Percentiles rank a stretch among this genome's conserved stretches.
Evolutionary conservation across 2,113 vertebrate species (phyloP).

Genomic region (Rhodinocichla rosea): DNA sequence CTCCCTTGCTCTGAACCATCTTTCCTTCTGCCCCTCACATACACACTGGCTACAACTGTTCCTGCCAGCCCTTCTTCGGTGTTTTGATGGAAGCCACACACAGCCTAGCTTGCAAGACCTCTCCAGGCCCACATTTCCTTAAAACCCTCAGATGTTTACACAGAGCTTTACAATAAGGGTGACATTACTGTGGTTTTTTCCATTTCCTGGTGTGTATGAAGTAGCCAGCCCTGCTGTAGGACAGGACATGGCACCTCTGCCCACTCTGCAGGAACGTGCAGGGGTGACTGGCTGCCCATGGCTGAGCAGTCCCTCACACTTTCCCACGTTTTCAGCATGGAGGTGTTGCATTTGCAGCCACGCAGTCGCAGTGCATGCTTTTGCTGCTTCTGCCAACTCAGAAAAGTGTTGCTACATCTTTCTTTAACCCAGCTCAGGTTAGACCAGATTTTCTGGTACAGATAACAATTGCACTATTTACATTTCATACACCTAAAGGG

Average conservation of each 20-base stretch:
- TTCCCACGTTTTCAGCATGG: neutral
- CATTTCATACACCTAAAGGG: conserved; percentile 2
- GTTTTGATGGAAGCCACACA: neutral
- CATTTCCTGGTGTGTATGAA: neutral
- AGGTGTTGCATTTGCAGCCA: neutral
- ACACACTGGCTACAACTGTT: neutral
- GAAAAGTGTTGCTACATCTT: neutral
- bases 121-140: neutral
- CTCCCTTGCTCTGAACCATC: neutral
- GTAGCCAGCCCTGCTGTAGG: neutral
- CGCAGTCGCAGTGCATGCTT: rapidly evolving
- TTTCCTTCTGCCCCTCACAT: neutral
- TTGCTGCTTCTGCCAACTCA: neutral
- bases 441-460: conserved; percentile 21
- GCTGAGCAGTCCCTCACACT: neutral
- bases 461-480: conserved; percentile 17
- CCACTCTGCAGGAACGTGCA: rapidly evolving
- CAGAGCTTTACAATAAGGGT: neutral
- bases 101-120: neutral
- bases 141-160: neutral
- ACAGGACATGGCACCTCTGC: rapidly evolving
- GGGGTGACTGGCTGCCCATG: neutral
- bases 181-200: neutral
- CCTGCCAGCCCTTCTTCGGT: neutral
- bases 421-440: neutral